Evolutionary conservation across 2,888 invertebrate genomes (phyloP).

Genomic region (Drosophila borborema): DNA sequence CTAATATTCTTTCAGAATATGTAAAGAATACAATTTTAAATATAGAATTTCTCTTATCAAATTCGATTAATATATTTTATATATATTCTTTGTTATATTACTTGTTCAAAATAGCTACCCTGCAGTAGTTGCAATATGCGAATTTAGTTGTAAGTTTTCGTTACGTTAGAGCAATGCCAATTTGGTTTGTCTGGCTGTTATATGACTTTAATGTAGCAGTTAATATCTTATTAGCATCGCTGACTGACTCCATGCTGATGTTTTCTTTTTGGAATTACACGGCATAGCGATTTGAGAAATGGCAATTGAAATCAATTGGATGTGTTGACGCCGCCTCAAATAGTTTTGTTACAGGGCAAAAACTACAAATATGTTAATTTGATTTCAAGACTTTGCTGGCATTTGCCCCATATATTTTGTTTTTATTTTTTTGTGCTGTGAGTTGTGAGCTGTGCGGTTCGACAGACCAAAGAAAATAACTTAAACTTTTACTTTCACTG

Average conservation of each 20-base stretch:
- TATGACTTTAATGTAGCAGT: not conserved
- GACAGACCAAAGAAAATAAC: conserved; percentile 70
- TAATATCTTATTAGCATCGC: not conserved
- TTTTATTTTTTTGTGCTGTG: conserved; percentile 7
- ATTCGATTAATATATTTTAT: no score
- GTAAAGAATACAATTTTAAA: no score
- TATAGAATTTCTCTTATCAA: no score
- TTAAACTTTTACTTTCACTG: conserved; percentile 83
- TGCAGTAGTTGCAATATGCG: no score
- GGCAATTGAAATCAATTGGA: conserved; percentile 53
- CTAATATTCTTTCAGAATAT: no score
- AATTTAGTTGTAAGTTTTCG: not conserved
- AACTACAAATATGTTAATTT: conserved; percentile 54
- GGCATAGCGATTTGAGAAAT: conserved; percentile 28
- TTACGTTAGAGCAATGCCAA: not conserved
- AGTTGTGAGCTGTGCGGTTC: conserved; percentile 62
- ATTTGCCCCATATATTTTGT: conserved; percentile 12
- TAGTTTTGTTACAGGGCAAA: conserved; percentile 29
- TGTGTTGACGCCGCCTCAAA: conserved; percentile 37
- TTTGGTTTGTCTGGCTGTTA: not conserved
- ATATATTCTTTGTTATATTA: no score
- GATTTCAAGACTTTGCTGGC: conserved; percentile 34
- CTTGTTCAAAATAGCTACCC: no score
- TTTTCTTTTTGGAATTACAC: not conserved
- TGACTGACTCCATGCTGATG: not conserved